phyloP scores from a whole-genome alignment of 2,113 vertebrate genomes.

The Xenus cinereus region DNA sequence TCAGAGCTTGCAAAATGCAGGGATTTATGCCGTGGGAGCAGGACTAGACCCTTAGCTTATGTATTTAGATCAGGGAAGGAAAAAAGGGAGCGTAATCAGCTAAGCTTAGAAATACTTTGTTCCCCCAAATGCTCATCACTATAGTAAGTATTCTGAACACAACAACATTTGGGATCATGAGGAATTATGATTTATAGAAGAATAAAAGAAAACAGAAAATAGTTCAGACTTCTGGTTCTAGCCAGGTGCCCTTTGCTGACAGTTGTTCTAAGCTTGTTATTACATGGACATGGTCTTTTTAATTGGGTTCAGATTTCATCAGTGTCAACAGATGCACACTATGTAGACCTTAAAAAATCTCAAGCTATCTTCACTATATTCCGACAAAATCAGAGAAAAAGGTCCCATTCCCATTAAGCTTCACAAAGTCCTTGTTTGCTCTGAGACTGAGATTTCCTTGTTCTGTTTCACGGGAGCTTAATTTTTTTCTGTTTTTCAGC shows the following conservation, averaged over 20 bases:
- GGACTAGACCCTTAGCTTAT: not conserved
- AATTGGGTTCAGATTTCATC: not conserved
- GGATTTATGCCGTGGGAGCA: not conserved
- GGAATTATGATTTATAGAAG: not conserved
- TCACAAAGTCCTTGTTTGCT: not conserved
- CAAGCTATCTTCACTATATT: not conserved
- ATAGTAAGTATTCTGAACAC: not conserved
- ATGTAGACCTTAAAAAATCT: not conserved
- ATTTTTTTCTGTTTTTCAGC: not conserved
- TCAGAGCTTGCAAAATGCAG: not conserved
- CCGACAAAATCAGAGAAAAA: not conserved
- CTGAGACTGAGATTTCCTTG: not conserved
- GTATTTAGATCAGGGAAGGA: not conserved
- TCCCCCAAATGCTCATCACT: not conserved
- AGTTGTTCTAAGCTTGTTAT: not conserved
- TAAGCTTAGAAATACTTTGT: not conserved
- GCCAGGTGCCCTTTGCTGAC: not conserved
- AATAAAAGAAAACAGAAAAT: not conserved
- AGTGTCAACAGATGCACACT: not conserved
- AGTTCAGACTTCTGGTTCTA: not conserved
- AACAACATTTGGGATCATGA: not conserved
- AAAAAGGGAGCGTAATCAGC: not conserved
- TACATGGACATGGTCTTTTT: not conserved
- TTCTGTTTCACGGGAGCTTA: not conserved
- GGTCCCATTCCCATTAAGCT: not conserved